Evolutionary conservation across 2,113 vertebrate genomes (phyloP).

Genomic region (Progne subis): DNA sequence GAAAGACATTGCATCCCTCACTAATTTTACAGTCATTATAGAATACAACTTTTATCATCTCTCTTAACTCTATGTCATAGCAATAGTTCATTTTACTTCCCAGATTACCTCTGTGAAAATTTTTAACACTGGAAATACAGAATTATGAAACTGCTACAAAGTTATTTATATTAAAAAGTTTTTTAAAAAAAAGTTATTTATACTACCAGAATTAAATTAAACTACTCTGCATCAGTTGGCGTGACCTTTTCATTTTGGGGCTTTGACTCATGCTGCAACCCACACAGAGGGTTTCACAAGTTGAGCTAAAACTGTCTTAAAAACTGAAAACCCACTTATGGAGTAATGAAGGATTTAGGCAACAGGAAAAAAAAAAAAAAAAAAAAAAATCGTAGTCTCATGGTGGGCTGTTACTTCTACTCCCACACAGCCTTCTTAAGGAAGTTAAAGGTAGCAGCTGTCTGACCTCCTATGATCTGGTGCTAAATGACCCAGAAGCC

Average conservation of each 20-base stretch:
- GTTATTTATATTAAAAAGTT: slow-evolving; percentile 27
- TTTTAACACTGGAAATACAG: not conserved
- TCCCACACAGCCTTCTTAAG: not conserved
- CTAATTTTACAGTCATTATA: not conserved
- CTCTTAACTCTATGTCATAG: not conserved
- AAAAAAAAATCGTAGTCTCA: not conserved
- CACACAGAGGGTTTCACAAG: not conserved
- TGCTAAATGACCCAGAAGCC: not conserved
- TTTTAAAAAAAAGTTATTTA: slow-evolving; percentile 11
- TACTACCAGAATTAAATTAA: slow-evolving; percentile 36
- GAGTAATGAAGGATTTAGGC: not conserved
- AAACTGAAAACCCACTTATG: slow-evolving; percentile 10
- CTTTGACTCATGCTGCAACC: slow-evolving; percentile 62
- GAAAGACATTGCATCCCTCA: not conserved
- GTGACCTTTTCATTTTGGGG: slow-evolving; percentile 46
- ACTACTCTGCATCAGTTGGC: slow-evolving; percentile 11
- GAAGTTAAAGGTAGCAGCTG: not conserved
- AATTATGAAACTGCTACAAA: slow-evolving; percentile 11
- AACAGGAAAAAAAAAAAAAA: not conserved
- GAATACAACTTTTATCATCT: not conserved
- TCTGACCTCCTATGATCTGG: not conserved
- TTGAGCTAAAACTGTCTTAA: slow-evolving; percentile 23
- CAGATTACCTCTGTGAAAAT: slow-evolving; percentile 1
- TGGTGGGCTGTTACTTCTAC: not conserved
- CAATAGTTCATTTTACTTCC: not conserved